phyloP scores from a whole-genome alignment of 2,888 invertebrate species.

The Teinopalpus imperialis region DNA sequence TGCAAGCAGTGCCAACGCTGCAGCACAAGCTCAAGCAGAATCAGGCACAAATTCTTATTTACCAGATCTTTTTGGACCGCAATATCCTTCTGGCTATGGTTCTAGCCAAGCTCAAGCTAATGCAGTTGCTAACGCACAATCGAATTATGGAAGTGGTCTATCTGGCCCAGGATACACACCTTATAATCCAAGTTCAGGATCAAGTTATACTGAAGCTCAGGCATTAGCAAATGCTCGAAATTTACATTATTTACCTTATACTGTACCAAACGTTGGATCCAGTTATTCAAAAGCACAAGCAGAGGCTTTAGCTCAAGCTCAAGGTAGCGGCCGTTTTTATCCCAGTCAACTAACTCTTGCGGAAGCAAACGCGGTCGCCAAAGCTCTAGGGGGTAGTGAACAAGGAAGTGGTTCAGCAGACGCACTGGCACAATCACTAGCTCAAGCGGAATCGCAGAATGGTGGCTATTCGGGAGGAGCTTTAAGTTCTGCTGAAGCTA shows the following conservation, averaged over 20 bases:
- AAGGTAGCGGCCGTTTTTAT: constrained; percentile 1
- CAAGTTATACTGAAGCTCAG: constrained; percentile 26
- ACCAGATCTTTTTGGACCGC: background rate
- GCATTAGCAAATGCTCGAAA: constrained; percentile 27
- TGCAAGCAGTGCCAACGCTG: constrained; percentile 19
- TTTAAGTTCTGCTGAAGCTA: constrained; percentile 15
- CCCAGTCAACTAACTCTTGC: too few species aligned
- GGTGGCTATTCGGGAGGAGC: background rate
- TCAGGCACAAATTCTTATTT: constrained; percentile 6
- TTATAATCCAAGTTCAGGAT: constrained; percentile 4
- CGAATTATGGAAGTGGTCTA: constrained; percentile 1
- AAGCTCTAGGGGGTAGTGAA: constrained; percentile 1
- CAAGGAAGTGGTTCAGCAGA: constrained; percentile 11
- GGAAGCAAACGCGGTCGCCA: constrained; percentile 7
- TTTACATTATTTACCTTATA: background rate
- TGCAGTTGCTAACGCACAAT: constrained; percentile 7
- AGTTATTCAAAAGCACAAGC: constrained; percentile 10
- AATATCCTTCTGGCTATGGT: background rate
- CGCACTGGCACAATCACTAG: constrained; percentile 10
- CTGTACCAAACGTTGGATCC: constrained; percentile 1
- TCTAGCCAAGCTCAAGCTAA: constrained; percentile 23
- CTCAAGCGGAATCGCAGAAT: constrained; percentile 7
- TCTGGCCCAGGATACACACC: background rate
- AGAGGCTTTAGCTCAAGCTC: constrained; percentile 19
- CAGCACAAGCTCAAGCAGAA: constrained; percentile 23